Conservation (phyloP, 2,113 vertebrate genomes). For the Oryzias woworae region DNA sequence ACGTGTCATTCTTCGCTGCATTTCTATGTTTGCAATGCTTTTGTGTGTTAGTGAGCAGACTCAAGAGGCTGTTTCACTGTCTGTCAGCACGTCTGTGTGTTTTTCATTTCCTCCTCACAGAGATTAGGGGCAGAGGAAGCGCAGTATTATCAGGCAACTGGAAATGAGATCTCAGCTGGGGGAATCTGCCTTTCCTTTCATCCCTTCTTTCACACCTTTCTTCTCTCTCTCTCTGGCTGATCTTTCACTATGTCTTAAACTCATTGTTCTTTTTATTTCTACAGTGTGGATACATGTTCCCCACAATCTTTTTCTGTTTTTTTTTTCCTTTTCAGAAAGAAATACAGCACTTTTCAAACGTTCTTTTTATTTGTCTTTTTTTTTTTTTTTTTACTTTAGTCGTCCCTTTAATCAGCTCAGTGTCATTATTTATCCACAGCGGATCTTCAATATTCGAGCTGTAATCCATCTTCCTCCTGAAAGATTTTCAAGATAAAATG, state of each 20-base stretch:
- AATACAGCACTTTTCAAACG: background rate
- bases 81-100: conserved; percentile 38
- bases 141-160: conserved; percentile 66
- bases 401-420: background rate
- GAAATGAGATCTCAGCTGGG: conserved; percentile 70
- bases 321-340: background rate
- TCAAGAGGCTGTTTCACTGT: conserved; percentile 12
- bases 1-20: background rate
- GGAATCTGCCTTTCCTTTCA: conserved; percentile 44
- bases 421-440: background rate
- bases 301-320: background rate
- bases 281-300: conserved; percentile 4
- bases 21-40: background rate
- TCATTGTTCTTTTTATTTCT: conserved; percentile 11
- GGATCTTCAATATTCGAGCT: conserved; percentile 6
- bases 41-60: conserved; percentile 25
- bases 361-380: conserved; percentile 17
- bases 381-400: background rate
- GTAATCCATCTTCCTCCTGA: conserved; percentile 4
- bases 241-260: conserved; percentile 11
- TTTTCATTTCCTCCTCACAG: conserved; percentile 68
- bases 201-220: conserved; percentile 38
- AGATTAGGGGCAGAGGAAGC: conserved; percentile 65
- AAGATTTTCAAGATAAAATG: conserved; percentile 5
- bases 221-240: conserved; percentile 10